A percentile compares a stretch with the other conserved stretches of the same genome.
These are phyloP conservation scores for Lophotis ruficrista DNA, from an alignment of 2,113 vertebrate species.

Conservation along the genomic window DNA sequence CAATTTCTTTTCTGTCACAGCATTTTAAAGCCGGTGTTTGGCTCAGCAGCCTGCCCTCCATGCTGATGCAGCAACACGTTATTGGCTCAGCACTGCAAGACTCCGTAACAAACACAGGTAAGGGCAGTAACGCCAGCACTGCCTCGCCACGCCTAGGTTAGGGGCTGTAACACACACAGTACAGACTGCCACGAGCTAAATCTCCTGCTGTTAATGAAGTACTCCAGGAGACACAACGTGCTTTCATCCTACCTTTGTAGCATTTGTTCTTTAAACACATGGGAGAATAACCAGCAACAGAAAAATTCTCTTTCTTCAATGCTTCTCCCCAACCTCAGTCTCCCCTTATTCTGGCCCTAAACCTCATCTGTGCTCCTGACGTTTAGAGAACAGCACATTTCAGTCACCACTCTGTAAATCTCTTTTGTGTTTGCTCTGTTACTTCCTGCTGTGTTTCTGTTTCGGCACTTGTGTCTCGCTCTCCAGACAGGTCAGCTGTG, in stretches of 20 bases:
- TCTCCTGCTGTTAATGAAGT: not conserved
- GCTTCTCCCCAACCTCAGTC: not conserved
- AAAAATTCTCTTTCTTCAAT: not conserved
- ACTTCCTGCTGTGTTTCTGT: not conserved
- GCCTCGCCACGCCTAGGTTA: not conserved
- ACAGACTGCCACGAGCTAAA: not conserved
- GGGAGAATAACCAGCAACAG: not conserved
- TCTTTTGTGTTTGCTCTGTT: not conserved
- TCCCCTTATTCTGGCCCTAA: not conserved
- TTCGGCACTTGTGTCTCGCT: not conserved
- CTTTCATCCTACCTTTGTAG: not conserved
- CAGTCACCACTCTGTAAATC: not conserved
- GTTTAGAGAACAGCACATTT: not conserved
- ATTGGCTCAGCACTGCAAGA: not conserved
- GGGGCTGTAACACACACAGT: not conserved
- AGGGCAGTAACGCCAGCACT: not conserved
- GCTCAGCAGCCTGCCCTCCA: not conserved
- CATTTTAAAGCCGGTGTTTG: not conserved
- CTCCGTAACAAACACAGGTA: not conserved
- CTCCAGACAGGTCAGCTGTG: not conserved
- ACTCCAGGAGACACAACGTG: not conserved
- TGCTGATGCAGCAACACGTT: not conserved
- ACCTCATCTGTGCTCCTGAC: not conserved
- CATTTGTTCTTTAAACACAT: not conserved
- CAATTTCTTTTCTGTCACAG: not conserved